These are phyloP conservation scores for Lepidochrysops patricia DNA, from an alignment of 2,888 invertebrate species.

Conservation along the genomic window DNA sequence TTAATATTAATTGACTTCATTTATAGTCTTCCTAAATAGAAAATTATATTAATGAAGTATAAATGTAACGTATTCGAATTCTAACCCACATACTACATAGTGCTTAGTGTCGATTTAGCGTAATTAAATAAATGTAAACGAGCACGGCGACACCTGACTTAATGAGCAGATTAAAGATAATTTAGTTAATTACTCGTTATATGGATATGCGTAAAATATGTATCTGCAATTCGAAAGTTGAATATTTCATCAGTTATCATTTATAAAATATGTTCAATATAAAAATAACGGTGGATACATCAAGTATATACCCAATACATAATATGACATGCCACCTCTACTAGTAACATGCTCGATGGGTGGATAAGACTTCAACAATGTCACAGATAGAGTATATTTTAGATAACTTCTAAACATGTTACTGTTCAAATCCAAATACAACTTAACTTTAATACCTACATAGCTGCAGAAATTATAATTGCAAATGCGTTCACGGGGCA, in stretches of 20 bases:
- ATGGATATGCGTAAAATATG: background rate
- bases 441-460: background rate
- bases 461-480: background rate
- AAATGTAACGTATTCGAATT: background rate
- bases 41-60: background rate
- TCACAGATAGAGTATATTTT: no score
- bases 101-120: background rate
- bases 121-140: conserved; percentile 4
- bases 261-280: no score
- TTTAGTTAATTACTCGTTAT: background rate
- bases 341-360: no score
- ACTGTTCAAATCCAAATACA: no score
- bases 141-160: background rate
- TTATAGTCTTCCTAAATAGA: no score
- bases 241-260: background rate
- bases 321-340: no score
- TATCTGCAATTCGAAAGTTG: background rate
- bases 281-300: no score
- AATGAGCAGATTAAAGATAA: background rate
- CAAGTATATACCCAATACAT: no score
- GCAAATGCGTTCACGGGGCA: background rate
- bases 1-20: no score
- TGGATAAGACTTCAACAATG: no score
- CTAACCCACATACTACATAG: background rate
- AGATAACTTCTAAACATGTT: no score